phyloP scores from a whole-genome alignment of 2,888 invertebrate species.

The Zelleria hepariella region DNA sequence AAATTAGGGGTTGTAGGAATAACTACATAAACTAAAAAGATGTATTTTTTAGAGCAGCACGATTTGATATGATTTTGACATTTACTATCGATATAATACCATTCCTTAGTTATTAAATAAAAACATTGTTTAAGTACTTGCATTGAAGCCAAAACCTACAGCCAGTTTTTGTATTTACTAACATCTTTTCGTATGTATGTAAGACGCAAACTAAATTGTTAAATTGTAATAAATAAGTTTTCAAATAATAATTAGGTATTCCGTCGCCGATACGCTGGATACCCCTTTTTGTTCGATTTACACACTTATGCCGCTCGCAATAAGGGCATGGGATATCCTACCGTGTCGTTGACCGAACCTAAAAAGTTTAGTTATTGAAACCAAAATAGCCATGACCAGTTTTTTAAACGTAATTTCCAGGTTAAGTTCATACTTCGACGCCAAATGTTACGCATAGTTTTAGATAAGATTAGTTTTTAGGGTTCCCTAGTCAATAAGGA shows the following conservation, averaged over 20 bases:
- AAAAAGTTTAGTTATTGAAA: slow-evolving; percentile 15
- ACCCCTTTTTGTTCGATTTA: too few species aligned
- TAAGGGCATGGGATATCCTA: too few species aligned
- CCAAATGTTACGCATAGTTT: slow-evolving; percentile 35
- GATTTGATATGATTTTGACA: slow-evolving; percentile 15
- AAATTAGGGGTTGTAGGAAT: neutral
- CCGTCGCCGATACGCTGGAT: too few species aligned
- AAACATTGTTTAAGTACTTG: slow-evolving; percentile 29
- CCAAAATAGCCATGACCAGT: slow-evolving; percentile 57
- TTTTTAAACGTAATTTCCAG: slow-evolving; percentile 12
- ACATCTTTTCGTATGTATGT: slow-evolving; percentile 20
- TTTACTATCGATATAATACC: slow-evolving; percentile 28
- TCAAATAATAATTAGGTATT: neutral
- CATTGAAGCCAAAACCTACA: slow-evolving; percentile 43
- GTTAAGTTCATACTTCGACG: slow-evolving; percentile 21
- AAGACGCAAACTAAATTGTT: neutral
- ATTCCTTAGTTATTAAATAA: slow-evolving; percentile 16
- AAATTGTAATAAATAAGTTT: neutral
- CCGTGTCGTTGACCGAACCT: too few species aligned
- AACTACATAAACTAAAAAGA: slow-evolving; percentile 6
- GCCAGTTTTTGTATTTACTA: slow-evolving; percentile 39
- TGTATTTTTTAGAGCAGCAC: slow-evolving; percentile 15
- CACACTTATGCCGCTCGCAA: too few species aligned
- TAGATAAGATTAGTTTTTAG: slow-evolving; percentile 17
- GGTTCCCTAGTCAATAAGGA: neutral